Evolutionary conservation across 2,797 vertebrate species (phyloP), one percentile per base, ranked within the genome.

Genomic region (Enteromius viviparus): DNA sequence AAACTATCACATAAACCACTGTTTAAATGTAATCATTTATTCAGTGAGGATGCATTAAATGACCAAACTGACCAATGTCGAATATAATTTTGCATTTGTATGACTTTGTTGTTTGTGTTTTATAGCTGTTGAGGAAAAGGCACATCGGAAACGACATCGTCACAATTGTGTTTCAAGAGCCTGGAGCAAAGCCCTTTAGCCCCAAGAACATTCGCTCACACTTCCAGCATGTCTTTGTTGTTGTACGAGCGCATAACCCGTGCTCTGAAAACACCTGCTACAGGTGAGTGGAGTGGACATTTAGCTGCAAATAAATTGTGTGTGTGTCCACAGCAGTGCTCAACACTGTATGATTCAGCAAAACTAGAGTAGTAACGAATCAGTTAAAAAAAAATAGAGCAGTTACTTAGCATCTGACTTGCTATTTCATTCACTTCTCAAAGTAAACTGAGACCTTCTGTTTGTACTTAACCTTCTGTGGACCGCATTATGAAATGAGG

Each of bases 91-190:
- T 26, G 58, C 23, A 14, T 60, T 60, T 26, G 58, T 21, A 51
- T 0, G 47, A 51, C 32, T 37, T 3, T 75, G 51, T 15, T 37
- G 32, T 75, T 75, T 55, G 11, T 34, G 34, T 23, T 74, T 80
- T 76, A 60, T 85, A 99, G 97, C 94, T 99, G 75, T 94, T 99
- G 80, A 93, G 98, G 88, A 99, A 99, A 89, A 95, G 98, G 1
- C 98, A 99, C 74, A 99, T 99, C 81, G 98, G 98, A 76, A 99
- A 99, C 26, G 98, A 99, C 87, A 99, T 99, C 14, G 96, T 99
- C 87, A 99, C 98, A 1, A 97, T 99, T 65, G 98, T 99, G 92
- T 98, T 99, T 93, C 98, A 99, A 92, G 98, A 99, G 86, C 97
- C 98, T 0, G 98, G 97, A 78, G 97, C 98, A 2, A 96, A 96